Base-by-base conservation (phyloP, 1,140 invertebrate genomes). In the Gonatopus flavifemur region DNA sequence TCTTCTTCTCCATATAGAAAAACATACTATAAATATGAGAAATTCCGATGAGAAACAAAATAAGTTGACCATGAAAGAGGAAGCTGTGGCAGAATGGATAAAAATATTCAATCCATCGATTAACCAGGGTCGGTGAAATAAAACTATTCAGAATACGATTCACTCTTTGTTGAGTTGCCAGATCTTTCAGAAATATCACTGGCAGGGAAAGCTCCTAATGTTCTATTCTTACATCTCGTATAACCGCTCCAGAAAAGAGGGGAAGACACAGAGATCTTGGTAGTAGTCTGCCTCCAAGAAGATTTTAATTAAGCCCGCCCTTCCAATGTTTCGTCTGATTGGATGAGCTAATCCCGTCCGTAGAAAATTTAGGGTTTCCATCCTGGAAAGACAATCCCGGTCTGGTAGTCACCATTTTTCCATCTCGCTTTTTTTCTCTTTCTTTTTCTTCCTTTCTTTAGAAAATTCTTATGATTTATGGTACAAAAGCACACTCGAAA, bases 221-320 rank as follows among this genome's bases (percentile, higher is more conserved):
- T 60, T 69, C 62, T 67, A 70, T 70, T 70, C 60, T 66, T 67
- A 67, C 59, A 59, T 64, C 63, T 64, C 49, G 57, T 51, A 57
- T 62, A 57, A 61, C 52, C n/a, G n/a, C 38, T 57, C 31, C 24
- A 44, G 44, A 45, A 51, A 62, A 62, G 52, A 49, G 47, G 44
- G 47, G 52, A 62, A 62, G 52, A 49, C n/a, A n/a, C n/a, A n/a
- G n/a, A n/a, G n/a, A n/a, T n/a, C 62, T 64, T 63, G 56, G 54
- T 55, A 52, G 65, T 62, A 62, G 62, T 51, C 57, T 52, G 49
- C 47, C 54, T 61, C 58, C 60, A 68, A 70, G 62, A 67, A 70
- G 70, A 76, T 77, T 77, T 77, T 78, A 78, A 78, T 77, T 75
- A 78, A 77, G 70, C 62, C 74, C 71, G 73, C 74, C 74, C 68